Evolutionary conservation across 2,888 invertebrate species (phyloP).

Genomic region (Germaria angustata): DNA sequence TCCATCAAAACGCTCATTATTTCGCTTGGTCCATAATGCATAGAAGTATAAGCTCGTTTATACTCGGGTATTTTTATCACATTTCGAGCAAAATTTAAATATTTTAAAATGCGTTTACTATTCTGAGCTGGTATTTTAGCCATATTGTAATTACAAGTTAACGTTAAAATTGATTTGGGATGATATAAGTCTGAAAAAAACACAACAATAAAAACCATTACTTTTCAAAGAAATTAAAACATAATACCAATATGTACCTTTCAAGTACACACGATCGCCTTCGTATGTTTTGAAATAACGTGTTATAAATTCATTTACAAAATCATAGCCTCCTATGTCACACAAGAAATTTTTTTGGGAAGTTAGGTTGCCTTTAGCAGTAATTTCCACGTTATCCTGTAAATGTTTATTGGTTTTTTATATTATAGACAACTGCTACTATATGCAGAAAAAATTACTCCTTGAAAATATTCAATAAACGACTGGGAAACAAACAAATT

Average conservation of each 20-base stretch:
- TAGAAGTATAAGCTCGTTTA: slow-evolving; percentile 68
- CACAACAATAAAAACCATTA: neutral
- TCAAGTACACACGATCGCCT: slow-evolving; percentile 69
- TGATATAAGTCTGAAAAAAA: slow-evolving; percentile 68
- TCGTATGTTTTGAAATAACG: slow-evolving; percentile 74
- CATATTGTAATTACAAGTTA: slow-evolving; percentile 73
- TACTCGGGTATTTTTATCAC: slow-evolving; percentile 70
- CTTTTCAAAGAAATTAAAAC: neutral
- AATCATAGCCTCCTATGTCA: slow-evolving; percentile 74
- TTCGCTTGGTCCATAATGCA: slow-evolving; percentile 71
- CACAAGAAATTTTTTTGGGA: slow-evolving; percentile 75
- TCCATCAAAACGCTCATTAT: slow-evolving; percentile 72
- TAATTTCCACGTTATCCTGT: slow-evolving; percentile 74
- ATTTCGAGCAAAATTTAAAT: slow-evolving; percentile 72
- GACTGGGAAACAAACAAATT: too few species aligned
- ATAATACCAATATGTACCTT: too few species aligned
- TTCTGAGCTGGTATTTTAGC: slow-evolving; percentile 66
- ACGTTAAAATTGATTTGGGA: slow-evolving; percentile 72
- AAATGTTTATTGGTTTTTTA: neutral
- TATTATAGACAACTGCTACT: too few species aligned
- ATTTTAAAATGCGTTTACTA: slow-evolving; percentile 72
- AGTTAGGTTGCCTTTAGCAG: slow-evolving; percentile 67
- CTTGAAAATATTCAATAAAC: neutral
- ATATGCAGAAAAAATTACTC: too few species aligned
- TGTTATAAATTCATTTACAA: slow-evolving; percentile 73